Conservation (phyloP, 2,113 vertebrate species). For the Elephantulus edwardii region DNA sequence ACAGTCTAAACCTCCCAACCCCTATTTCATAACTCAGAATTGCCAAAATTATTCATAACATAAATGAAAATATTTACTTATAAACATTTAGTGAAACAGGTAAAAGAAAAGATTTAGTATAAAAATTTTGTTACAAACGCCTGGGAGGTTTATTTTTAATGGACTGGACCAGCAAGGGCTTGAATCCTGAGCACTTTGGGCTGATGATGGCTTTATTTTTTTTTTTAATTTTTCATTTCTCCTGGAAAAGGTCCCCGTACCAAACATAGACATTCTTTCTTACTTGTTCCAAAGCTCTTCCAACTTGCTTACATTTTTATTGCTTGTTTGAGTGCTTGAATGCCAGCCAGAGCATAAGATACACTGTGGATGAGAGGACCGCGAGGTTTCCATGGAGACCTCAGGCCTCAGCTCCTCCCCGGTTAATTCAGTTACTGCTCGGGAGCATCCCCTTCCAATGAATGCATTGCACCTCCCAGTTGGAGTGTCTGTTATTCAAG, state of each 20-base stretch:
- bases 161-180: background rate
- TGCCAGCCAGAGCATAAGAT: slow-evolving; percentile 55
- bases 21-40: slow-evolving; percentile 33
- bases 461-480: background rate
- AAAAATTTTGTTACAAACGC: slow-evolving; percentile 26
- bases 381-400: slow-evolving; percentile 48
- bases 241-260: slow-evolving; percentile 20
- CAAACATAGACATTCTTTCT: slow-evolving; percentile 56
- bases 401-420: slow-evolving; percentile 3
- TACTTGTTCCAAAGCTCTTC: slow-evolving; percentile 42
- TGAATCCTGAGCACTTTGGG: slow-evolving; percentile 22
- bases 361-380: slow-evolving; percentile 42
- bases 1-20: slow-evolving; percentile 33
- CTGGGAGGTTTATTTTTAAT: slow-evolving; percentile 25
- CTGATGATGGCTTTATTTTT: slow-evolving; percentile 11
- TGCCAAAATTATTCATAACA: background rate
- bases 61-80: slow-evolving; percentile 46
- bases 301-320: slow-evolving; percentile 53
- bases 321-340: slow-evolving; percentile 57
- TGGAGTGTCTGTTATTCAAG: slow-evolving; percentile 39
- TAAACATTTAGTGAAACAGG: slow-evolving; percentile 14
- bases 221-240: background rate
- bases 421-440: slow-evolving; percentile 3
- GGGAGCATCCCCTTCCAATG: slow-evolving; percentile 20
- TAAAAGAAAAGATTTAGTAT: slow-evolving; percentile 50